These are phyloP conservation scores for Drosophila kambysellisi DNA, from an alignment of 2,888 invertebrate species.

Conservation along the genomic window DNA sequence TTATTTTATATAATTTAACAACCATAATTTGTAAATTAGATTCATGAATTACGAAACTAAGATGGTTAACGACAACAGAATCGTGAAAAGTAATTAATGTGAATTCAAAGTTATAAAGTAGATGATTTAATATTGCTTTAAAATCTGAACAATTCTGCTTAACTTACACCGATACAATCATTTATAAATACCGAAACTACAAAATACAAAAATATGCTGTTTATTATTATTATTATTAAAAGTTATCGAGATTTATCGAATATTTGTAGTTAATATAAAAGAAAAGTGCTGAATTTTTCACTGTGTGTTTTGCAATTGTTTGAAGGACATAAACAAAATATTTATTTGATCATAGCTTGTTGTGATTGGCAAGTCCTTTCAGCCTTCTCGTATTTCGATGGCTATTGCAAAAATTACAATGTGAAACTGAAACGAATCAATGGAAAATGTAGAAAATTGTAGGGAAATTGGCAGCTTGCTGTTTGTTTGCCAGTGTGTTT, in stretches of 20 bases:
- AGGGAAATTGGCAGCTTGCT: not conserved
- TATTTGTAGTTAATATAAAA: not conserved
- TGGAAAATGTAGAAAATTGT: constrained; percentile 43
- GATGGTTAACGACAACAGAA: not conserved
- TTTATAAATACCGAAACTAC: not conserved
- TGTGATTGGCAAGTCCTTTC: constrained; percentile 29
- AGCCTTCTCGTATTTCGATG: constrained; percentile 32
- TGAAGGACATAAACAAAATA: constrained; percentile 16
- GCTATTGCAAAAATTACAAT: constrained; percentile 26
- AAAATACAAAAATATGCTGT: not conserved
- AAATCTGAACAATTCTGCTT: not conserved
- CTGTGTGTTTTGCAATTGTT: not conserved
- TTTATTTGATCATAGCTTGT: constrained; percentile 35
- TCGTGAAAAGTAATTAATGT: not conserved
- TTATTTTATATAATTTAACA: not conserved
- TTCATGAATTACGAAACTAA: not conserved
- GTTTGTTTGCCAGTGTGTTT: constrained; percentile 14
- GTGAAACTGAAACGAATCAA: constrained; percentile 28
- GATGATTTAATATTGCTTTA: not conserved
- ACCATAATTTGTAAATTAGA: not conserved
- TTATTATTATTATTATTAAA: too few relatives aligned
- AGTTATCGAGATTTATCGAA: not conserved
- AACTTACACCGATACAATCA: not conserved
- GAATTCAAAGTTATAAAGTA: not conserved
- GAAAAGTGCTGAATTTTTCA: not conserved